Percentiles rank a stretch among this genome's conserved stretches.
phyloP scores from a whole-genome alignment of 2,888 invertebrate genomes.

The Lycia hirtaria region DNA sequence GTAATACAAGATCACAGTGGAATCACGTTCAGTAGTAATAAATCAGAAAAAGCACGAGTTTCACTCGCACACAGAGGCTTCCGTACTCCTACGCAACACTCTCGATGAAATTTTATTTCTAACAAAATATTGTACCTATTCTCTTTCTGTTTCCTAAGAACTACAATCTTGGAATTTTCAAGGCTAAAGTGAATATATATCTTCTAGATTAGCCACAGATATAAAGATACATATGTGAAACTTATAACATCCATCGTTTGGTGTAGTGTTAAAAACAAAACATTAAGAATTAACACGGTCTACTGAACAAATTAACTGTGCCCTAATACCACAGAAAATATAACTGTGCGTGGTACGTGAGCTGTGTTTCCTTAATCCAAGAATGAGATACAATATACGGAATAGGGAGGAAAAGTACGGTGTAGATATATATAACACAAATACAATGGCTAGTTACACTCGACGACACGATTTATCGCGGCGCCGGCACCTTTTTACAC shows the following conservation, averaged over 20 bases:
- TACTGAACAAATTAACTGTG: conserved; percentile 9
- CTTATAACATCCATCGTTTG: no score
- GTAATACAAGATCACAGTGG: conserved; percentile 14
- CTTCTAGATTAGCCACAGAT: no score
- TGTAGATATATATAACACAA: not conserved
- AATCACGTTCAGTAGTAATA: not conserved
- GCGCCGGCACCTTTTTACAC: not conserved
- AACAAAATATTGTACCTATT: not conserved
- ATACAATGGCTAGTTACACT: not conserved
- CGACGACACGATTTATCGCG: not conserved
- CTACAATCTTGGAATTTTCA: no score
- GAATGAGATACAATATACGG: conserved; percentile 35
- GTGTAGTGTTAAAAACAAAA: no score
- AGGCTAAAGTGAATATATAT: no score
- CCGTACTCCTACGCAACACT: no score
- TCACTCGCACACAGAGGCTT: no score
- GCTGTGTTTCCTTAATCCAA: conserved; percentile 37
- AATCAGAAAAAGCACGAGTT: no score
- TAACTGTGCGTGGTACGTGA: conserved; percentile 19
- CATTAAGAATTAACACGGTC: no score
- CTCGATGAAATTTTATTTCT: not conserved
- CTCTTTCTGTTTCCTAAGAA: no score
- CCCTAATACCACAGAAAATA: conserved; percentile 15
- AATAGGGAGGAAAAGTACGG: conserved; percentile 13
- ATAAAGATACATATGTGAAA: no score